phyloP scores from a whole-genome alignment of 2,888 invertebrate genomes.

The Strigamia maritima region DNA sequence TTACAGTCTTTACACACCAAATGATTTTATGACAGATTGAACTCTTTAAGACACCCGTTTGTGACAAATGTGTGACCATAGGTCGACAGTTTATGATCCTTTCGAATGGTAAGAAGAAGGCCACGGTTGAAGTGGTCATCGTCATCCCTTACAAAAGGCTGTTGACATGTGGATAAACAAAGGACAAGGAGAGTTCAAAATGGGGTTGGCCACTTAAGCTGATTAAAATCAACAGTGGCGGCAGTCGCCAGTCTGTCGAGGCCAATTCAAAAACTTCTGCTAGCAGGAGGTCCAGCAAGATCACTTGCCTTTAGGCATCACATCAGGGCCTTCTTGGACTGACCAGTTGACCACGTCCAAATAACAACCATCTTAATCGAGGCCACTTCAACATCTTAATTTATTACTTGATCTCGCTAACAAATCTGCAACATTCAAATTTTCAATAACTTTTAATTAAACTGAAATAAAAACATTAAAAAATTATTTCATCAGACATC shows the following conservation, averaged over 20 bases:
- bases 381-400: not conserved
- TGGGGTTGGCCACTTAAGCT: constrained; percentile 15
- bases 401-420: not conserved
- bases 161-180: constrained; percentile 15
- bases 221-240: constrained; percentile 15
- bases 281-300: constrained; percentile 10
- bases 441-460: no score
- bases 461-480: no score
- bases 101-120: not conserved
- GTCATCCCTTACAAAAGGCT: constrained; percentile 1
- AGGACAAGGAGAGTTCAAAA: constrained; percentile 10
- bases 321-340: not conserved
- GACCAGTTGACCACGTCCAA: constrained; percentile 2
- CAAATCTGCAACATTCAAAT: not conserved
- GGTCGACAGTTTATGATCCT: constrained; percentile 10
- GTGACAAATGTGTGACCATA: not conserved
- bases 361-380: not conserved
- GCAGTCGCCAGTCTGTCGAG: constrained; percentile 10
- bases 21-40: not conserved
- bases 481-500: no score
- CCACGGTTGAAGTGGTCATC: constrained; percentile 6
- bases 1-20: no score
- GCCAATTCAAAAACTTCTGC: constrained; percentile 15
- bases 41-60: not conserved
- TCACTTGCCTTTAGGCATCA: not conserved